phyloP scores from a whole-genome alignment of 1,140 invertebrate species.

The Apis laboriosa region DNA sequence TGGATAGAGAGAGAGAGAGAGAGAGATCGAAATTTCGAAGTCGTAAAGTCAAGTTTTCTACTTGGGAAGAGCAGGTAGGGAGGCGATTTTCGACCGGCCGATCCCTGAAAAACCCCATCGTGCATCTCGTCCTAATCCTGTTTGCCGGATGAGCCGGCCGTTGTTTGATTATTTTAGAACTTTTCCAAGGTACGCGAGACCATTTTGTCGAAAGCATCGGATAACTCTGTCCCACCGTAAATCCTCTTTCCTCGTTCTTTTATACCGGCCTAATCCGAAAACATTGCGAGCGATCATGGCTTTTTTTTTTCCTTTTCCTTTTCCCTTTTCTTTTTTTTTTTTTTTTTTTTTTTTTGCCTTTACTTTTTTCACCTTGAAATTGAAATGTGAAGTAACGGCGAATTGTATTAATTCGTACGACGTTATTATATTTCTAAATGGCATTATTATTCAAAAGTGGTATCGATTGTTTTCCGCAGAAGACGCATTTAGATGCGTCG shows the following conservation, averaged over 20 bases:
- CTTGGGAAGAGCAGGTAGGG: constrained; percentile 20
- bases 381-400: too few relatives aligned
- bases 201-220: neutral
- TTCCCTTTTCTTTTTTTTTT: too few relatives aligned
- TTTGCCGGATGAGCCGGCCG: constrained; percentile 37
- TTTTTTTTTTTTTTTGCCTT: too few relatives aligned
- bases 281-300: neutral
- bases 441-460: too few relatives aligned
- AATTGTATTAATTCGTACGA: too few relatives aligned
- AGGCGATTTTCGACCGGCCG: neutral
- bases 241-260: neutral
- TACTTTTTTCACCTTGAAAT: too few relatives aligned
- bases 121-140: constrained; percentile 46
- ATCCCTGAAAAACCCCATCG: neutral
- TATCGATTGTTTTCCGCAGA: too few relatives aligned
- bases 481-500: too few relatives aligned
- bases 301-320: too few relatives aligned
- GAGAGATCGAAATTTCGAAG: neutral
- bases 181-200: constrained; percentile 12
- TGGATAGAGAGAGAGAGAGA: neutral
- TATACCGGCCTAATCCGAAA: neutral
- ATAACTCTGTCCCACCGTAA: constrained; percentile 3
- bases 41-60: constrained; percentile 42
- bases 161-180: constrained; percentile 50
- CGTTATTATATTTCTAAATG: too few relatives aligned